Conservation (phyloP, 2,797 vertebrate species). For the Ceryle rudis region DNA sequence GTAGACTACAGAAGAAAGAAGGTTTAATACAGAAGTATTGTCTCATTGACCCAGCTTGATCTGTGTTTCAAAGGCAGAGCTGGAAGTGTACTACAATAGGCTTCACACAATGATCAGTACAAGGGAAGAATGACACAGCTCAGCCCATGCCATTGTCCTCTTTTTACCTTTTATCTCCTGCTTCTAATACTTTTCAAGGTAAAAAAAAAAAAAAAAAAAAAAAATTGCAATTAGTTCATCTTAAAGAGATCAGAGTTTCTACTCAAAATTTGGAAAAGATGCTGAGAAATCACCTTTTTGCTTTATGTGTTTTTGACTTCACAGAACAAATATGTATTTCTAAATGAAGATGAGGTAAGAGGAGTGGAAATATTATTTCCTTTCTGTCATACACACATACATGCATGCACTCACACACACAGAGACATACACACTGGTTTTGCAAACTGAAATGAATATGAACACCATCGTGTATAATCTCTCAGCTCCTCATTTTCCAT, state of each 20-base stretch:
- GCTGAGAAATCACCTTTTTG: constrained; percentile 10
- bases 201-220: neutral
- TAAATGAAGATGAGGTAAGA: neutral
- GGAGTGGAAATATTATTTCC: neutral
- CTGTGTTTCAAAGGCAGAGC: constrained; percentile 73
- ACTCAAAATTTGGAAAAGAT: constrained; percentile 44
- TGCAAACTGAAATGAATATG: neutral
- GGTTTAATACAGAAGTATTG: constrained; percentile 57
- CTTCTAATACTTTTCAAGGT: constrained; percentile 20
- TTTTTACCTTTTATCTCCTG: constrained; percentile 18
- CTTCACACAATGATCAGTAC: constrained; percentile 62
- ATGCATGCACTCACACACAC: neutral
- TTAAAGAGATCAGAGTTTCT: constrained; percentile 49
- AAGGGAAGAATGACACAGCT: constrained; percentile 64
- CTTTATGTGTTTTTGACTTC: neutral
- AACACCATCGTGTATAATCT: neutral
- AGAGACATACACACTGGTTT: neutral
- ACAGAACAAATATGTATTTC: neutral
- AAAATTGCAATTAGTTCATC: constrained; percentile 58
- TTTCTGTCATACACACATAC: neutral
- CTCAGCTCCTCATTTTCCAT: neutral
- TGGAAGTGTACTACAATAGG: constrained; percentile 66
- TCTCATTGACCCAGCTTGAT: constrained; percentile 68
- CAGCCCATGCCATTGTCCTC: constrained; percentile 60
- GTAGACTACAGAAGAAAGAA: constrained; percentile 43